Base-by-base conservation (phyloP, 2,888 invertebrate species). In the Malthinus flaveolus region DNA sequence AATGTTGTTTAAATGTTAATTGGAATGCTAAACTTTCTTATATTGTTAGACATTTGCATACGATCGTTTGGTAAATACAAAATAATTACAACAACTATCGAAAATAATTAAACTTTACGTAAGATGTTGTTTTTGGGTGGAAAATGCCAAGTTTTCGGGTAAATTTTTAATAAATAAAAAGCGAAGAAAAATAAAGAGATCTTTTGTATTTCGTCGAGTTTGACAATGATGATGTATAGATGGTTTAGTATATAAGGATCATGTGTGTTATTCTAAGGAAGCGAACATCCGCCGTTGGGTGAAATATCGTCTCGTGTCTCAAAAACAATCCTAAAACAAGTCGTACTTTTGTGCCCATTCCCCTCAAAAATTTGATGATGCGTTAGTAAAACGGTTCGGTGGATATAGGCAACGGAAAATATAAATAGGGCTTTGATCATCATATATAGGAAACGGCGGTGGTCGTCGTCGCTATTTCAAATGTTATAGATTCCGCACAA, bases 241-340 rank as follows among this genome's bases (percentile, higher is more conserved):
- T 65, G 66, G 66, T 62, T 66, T 23, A 64, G 70, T 72, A 74
- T 75, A 75, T 74, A 75, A 72, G 71, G 68, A 71, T 74, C 74
- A 74, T 75, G 75, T 77, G 76, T 77, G 76, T 76, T 74, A 75
- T 77, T 75, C 74, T 75, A 76, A 77, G 77, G 78, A 78, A 77
- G 77, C 76, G 73, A 68, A 76, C 77, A 77, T 78, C 78, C 78
- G 78, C 74, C 72, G 68, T 74, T 71, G 74, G 68, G 74, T 77
- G 77, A 78, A 77, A 78, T 78, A 78, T 78, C 73, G 76, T 73
- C 77, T 74, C 23, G 23, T 72, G 74, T 74, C 74, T 74, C 23
- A 71, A 66, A 71, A 75, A 75, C 75, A 76, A 75, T 76, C 68
- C 75, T 71, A 72, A 23, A 74, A 74, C 76, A 76, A 77, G 73